Percentiles rank a stretch among this genome's conserved stretches.
Conservation (phyloP, 2,888 invertebrate species). For the Nebria salina region DNA sequence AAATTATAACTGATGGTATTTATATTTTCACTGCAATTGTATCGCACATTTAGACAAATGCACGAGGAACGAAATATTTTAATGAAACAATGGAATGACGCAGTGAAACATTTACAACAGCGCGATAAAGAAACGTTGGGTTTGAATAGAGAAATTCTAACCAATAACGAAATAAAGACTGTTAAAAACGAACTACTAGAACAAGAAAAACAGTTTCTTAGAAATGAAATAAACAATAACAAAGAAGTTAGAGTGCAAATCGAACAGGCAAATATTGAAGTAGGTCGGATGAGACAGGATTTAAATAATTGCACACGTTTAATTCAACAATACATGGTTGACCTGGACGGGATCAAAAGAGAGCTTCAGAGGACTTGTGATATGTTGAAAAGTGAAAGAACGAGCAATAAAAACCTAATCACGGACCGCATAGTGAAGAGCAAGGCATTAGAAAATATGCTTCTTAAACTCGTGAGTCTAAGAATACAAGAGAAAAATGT, state of each 20-base stretch:
- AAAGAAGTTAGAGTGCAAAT: constrained; percentile 63
- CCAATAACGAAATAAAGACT: constrained; percentile 54
- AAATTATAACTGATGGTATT: not conserved
- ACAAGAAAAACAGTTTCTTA: constrained; percentile 70
- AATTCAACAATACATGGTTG: constrained; percentile 57
- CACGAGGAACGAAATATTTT: constrained; percentile 74
- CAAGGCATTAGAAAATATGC: constrained; percentile 48
- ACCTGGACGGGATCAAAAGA: constrained; percentile 63
- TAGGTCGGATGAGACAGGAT: constrained; percentile 59
- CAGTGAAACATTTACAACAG: constrained; percentile 75
- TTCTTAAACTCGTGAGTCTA: constrained; percentile 54
- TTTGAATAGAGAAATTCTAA: constrained; percentile 61
- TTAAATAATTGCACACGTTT: constrained; percentile 51
- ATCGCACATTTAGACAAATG: constrained; percentile 59
- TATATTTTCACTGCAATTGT: no score
- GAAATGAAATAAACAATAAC: constrained; percentile 70
- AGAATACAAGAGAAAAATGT: constrained; percentile 66
- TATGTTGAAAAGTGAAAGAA: constrained; percentile 57
- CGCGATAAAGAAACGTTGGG: constrained; percentile 73
- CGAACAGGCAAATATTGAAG: constrained; percentile 59
- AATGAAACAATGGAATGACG: constrained; percentile 77
- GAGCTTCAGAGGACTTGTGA: constrained; percentile 62
- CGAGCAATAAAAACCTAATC: constrained; percentile 50
- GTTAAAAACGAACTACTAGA: constrained; percentile 66
- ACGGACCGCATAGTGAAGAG: constrained; percentile 50